Base-by-base conservation (phyloP, 2,888 invertebrate species). In the Limnephilus lunatus region DNA sequence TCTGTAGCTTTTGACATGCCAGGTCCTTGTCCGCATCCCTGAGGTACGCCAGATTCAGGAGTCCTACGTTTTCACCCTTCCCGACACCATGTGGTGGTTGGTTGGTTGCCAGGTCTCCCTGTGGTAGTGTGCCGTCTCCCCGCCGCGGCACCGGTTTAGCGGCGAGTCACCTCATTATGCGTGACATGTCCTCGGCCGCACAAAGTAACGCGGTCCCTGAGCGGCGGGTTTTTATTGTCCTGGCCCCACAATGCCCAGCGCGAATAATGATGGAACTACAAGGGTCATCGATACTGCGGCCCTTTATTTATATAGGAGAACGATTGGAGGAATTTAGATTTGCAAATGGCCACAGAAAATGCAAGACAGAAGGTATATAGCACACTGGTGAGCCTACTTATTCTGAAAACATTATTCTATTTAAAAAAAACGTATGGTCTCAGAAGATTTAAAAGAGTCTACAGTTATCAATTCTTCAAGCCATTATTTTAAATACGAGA, bases 211-310 rank as follows among this genome's bases (percentile, higher is more conserved):
- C 86, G 35, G 32, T 25, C 83, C 83, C 35, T 83, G 35, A 83
- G 83, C 35, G 86, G 44, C 86, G 86, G 86, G 86, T 86, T 86
- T 86, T 86, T 86, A 86, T 86, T 86, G 86, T 86, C 86, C 86
- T 30, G 35, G 83, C 35, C 32, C 86, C 44, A 86, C 86, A 86
- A 86, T 86, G 86, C 86, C 86, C 86, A 35, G 86, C 86, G 86
- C 86, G 86, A 86, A 86, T 86, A 86, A 86, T 86, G 86, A 86
- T 86, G 86, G 86, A 86, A 30, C 86, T 25, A n/a, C 83, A 32
- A 83, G 83, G 83, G 83, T 83, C 83, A 83, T 83, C 82, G 82
- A 83, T 83, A 83, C 82, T 32, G 35, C 83, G 19, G 35, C 35
- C 83, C 35, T 68, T 68, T 68, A 68, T n/a, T 68, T 68, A n/a